Evolutionary conservation across 2,797 vertebrate genomes (phyloP).

Genomic region (Aeoliscus strigatus): DNA sequence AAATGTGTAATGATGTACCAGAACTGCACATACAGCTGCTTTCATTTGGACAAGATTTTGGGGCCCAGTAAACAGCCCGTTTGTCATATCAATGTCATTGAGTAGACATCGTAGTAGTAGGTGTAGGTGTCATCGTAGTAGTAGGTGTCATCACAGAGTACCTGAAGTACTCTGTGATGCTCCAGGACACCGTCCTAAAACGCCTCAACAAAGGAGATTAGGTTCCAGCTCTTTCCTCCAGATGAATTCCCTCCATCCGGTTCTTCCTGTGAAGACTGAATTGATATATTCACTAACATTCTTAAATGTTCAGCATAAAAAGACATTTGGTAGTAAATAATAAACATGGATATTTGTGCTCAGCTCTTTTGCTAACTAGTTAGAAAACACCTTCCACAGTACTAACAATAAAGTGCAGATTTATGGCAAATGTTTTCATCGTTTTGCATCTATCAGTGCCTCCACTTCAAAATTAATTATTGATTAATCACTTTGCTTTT

Average conservation of each 20-base stretch:
- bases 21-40: too few relatives aligned
- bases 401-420: slow-evolving; percentile 75
- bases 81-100: too few relatives aligned
- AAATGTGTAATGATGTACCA: too few relatives aligned
- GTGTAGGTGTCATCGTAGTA: too few relatives aligned
- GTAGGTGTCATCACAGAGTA: slow-evolving; percentile 5
- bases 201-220: too few relatives aligned
- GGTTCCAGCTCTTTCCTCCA: slow-evolving; percentile 10
- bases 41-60: too few relatives aligned
- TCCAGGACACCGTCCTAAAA: slow-evolving; percentile 10
- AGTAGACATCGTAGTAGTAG: too few relatives aligned
- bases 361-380: slow-evolving; percentile 61
- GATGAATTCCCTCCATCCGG: slow-evolving; percentile 35
- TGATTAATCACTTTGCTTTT: slow-evolving; percentile 82
- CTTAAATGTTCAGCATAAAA: slow-evolving; percentile 54
- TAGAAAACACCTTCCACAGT: slow-evolving; percentile 71
- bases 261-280: slow-evolving; percentile 59
- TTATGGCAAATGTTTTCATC: slow-evolving; percentile 80
- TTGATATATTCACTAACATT: slow-evolving; percentile 70
- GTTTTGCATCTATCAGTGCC: slow-evolving; percentile 73
- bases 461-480: slow-evolving; percentile 83
- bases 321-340: slow-evolving; percentile 61
- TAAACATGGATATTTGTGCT: slow-evolving; percentile 58
- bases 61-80: too few relatives aligned
- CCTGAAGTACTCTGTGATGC: slow-evolving; percentile 9